A percentile compares a stretch with the other conserved stretches of the same genome.
These are phyloP conservation scores for Antheraea yamamai DNA, from an alignment of 2,888 invertebrate genomes.

Conservation along the genomic window DNA sequence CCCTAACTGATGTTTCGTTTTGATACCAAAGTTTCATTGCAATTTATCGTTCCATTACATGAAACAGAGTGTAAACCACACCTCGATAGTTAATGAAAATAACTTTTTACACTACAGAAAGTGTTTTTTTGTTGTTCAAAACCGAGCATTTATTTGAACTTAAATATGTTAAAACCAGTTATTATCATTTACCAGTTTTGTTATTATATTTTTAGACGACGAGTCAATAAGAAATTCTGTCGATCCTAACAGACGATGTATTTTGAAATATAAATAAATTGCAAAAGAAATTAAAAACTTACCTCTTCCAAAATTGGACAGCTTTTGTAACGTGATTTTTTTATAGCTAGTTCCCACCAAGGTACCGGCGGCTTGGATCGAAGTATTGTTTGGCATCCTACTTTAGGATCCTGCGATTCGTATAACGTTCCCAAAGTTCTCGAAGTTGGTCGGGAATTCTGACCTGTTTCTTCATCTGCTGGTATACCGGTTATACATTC, in stretches of 20 bases:
- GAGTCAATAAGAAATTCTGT: background rate
- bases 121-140: slow-evolving; percentile 20
- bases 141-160: background rate
- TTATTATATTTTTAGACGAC: background rate
- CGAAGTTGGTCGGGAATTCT: slow-evolving; percentile 60
- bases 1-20: slow-evolving; percentile 53
- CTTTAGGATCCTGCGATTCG: slow-evolving; percentile 84
- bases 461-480: slow-evolving; percentile 58
- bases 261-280: slow-evolving; percentile 14
- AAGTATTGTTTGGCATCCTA: slow-evolving; percentile 85
- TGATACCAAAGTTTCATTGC: slow-evolving; percentile 48
- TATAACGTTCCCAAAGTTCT: slow-evolving; percentile 77
- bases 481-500: slow-evolving; percentile 76
- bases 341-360: slow-evolving; percentile 94
- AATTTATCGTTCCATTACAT: slow-evolving; percentile 44
- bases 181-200: background rate
- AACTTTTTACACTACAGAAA: slow-evolving; percentile 31
- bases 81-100: slow-evolving; percentile 41
- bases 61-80: slow-evolving; percentile 47
- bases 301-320: slow-evolving; percentile 90
- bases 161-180: background rate
- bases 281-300: slow-evolving; percentile 40
- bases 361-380: slow-evolving; percentile 88
- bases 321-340: slow-evolving; percentile 89
- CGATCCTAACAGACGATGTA: background rate